Evolutionary conservation across 2,113 vertebrate species (phyloP).

Genomic region (Bombycilla garrulus): DNA sequence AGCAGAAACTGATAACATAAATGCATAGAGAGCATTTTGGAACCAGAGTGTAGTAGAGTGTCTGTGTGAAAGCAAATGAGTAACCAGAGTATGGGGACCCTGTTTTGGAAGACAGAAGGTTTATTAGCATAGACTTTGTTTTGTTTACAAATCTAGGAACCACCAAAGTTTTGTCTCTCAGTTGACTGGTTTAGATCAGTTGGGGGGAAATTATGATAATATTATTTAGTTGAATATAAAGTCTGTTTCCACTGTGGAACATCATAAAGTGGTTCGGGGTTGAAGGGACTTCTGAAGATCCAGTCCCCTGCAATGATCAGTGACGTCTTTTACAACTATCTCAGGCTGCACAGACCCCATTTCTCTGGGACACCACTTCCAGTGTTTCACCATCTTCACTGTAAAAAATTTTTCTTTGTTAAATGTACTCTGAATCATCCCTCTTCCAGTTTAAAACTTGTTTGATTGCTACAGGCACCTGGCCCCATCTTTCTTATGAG

Average conservation of each 20-base stretch:
- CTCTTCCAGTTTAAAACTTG: not conserved
- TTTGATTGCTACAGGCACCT: fast-evolving
- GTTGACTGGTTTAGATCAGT: not conserved
- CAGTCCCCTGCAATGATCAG: not conserved
- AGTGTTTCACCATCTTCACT: not conserved
- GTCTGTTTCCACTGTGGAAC: not conserved
- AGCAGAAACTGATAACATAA: not conserved
- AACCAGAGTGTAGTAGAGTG: not conserved
- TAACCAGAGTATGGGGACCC: not conserved
- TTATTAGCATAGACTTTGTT: not conserved
- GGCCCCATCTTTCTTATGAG: not conserved
- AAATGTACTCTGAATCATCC: not conserved
- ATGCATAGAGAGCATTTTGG: not conserved
- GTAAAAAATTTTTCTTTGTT: not conserved
- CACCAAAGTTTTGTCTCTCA: not conserved
- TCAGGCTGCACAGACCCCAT: not conserved
- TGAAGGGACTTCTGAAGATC: not conserved
- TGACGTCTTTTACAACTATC: not conserved
- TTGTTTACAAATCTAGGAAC: not conserved
- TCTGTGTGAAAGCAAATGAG: not conserved
- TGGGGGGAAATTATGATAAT: not conserved
- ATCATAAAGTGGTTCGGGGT: not conserved
- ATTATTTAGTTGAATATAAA: not conserved
- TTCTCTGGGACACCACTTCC: not conserved
- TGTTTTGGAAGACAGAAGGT: not conserved